Evolutionary conservation across 2,797 vertebrate genomes (phyloP), one percentile per base, ranked within the genome.

Genomic region (Nannoperca australis): DNA sequence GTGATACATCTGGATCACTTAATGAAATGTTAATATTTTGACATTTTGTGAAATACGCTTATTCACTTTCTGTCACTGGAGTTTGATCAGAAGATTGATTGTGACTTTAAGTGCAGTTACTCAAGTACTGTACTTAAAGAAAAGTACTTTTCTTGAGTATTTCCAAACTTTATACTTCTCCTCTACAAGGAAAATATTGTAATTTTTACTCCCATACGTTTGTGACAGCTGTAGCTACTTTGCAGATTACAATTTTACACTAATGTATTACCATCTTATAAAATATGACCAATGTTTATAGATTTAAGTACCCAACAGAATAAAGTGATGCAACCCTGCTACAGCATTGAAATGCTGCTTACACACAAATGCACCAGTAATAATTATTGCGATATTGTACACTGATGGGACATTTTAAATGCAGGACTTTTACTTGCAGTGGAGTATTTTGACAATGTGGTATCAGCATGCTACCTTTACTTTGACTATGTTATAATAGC

Each of bases 11-110:
- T 27, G 24, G 24, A 27, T 27, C 24, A 27, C 24, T 27, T 27
- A 27, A 2, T 27, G 24, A 27, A 27, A 27, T 27, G 24, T 27
- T 27, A 27, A 54, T n/a, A 34, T 36, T 79, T 59, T 83, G 42
- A 76, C 42, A 56, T 78, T 78, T 71, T 81, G 44, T 76, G 66
- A 79, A 79, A 71, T 73, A 18, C 15, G 14, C 11, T 44, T 53
- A 38, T 65, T 70, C 30, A 60, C 47, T 64, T 73, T 36, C 22
- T 51, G 34, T 32, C 22, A 22, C 20, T 27, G 36, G 44, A 47
- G 14, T 66, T 66, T 27, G 54, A 67, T 49, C 56, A 73, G 34
- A 69, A 20, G 44, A 75, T 76, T 13, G 15, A 22, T 79, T 70
- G 38, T 13, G 63, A 45, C 32, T 22, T 24, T 30, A 5, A 49